phyloP scores from a whole-genome alignment of 2,888 invertebrate species.

The Erebia epiphron region DNA sequence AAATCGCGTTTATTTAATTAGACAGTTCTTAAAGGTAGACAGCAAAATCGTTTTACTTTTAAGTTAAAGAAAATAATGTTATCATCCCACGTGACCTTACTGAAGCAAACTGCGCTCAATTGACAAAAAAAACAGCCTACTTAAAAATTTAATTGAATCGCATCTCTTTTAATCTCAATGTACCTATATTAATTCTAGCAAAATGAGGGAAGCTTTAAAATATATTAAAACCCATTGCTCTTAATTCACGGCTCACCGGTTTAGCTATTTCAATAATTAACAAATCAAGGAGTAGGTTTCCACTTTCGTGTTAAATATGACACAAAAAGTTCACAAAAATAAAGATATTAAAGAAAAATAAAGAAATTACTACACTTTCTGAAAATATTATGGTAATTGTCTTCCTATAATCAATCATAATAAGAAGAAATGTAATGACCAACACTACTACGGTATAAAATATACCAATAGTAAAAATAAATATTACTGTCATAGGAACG shows the following conservation, averaged over 20 bases:
- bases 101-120: neutral
- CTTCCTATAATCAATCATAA: too few species aligned
- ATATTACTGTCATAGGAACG: too few species aligned
- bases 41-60: too few species aligned
- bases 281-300: neutral
- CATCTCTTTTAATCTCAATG: slow-evolving; percentile 2
- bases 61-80: neutral
- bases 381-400: neutral
- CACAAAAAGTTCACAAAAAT: too few species aligned
- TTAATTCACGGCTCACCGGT: slow-evolving; percentile 31
- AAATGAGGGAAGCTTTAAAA: slow-evolving; percentile 30
- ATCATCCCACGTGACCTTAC: neutral
- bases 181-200: neutral
- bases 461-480: too few species aligned
- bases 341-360: too few species aligned
- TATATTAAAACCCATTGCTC: slow-evolving; percentile 33
- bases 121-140: neutral
- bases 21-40: too few species aligned
- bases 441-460: too few species aligned
- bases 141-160: neutral
- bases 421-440: too few species aligned
- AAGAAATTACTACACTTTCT: too few species aligned
- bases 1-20: too few species aligned
- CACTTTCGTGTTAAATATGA: too few species aligned
- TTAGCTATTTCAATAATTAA: slow-evolving; percentile 3